Base-by-base conservation (phyloP, 2,797 vertebrate species). In the Percopsis omiscomaycus region DNA sequence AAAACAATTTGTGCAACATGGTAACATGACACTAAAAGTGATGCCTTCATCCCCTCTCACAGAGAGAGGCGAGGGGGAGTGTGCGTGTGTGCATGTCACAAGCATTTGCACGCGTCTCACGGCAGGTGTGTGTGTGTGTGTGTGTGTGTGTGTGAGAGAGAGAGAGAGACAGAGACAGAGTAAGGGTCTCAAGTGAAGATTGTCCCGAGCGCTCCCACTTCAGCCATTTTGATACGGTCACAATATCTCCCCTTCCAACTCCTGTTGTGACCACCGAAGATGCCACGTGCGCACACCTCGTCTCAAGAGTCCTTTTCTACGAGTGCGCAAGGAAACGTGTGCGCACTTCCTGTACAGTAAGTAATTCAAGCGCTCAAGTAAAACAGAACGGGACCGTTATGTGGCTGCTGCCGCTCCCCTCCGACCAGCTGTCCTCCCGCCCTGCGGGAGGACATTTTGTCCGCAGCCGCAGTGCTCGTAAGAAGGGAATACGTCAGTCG, bases 141-240 rank as follows among this genome's bases (percentile, higher is more conserved):
- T 32, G 55, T 64, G 61, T 22, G 49, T 44, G 63, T 61, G 77
- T 74, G 66, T 64, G 52, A 50, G n/a, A n/a, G n/a, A n/a, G n/a
- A n/a, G n/a, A n/a, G n/a, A n/a, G 68, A 77, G 68, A 47, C 15
- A 37, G 61, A 42, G 46, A 50, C 22, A 47, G 47, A 47, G 30
- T 16, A 57, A 54, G 45, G 22, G 22, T 22, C 22, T 22, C 22
- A 63, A 64, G 29, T 12, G 52, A 65, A 86, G 92, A 92, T 89
- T 92, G 92, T 92, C 91, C 85, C 82, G 82, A 83, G 91, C 37
- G 86, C 89, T 85, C 65, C 64, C 75, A 44, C 57, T 46, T 46
- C 53, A 59, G 66, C 30, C 5, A 44, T 9, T 54, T 0, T 12
- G 46, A 52, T 65, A 60, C 16, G 55, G 63, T 64, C 69, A 29